Evolutionary conservation across 2,797 vertebrate genomes (phyloP).

Genomic region (Siniperca undulata): DNA sequence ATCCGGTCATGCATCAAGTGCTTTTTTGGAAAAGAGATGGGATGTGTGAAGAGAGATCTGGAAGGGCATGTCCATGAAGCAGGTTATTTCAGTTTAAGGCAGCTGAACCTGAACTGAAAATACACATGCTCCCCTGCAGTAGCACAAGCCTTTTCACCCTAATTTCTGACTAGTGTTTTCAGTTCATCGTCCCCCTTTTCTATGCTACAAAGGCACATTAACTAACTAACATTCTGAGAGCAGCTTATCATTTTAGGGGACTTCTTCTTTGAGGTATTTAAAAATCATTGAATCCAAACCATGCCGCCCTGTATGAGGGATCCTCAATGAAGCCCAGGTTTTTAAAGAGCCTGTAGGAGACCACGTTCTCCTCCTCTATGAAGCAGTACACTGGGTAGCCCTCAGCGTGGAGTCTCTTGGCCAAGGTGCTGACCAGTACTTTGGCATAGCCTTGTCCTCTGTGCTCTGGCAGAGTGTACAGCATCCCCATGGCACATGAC

Average conservation of each 20-base stretch:
- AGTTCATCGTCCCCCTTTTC: background rate
- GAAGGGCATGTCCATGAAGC: background rate
- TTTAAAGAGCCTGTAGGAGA: conserved; percentile 76
- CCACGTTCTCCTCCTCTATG: conserved; percentile 74
- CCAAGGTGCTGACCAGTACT: conserved; percentile 68
- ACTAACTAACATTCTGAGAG: background rate
- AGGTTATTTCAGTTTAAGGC: background rate
- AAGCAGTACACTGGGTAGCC: conserved; percentile 77
- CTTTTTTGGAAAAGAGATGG: conserved; percentile 32
- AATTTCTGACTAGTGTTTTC: background rate
- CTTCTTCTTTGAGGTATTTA: background rate
- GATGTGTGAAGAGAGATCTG: conserved; percentile 1
- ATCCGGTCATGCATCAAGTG: conserved; percentile 24
- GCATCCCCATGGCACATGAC: conserved; percentile 63
- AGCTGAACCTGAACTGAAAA: background rate
- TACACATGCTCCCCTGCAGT: background rate
- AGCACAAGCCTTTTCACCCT: background rate
- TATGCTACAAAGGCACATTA: background rate
- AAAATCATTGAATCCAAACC: conserved; percentile 49
- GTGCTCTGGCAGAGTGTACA: conserved; percentile 80
- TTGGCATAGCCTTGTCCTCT: conserved; percentile 80
- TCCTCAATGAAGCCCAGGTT: conserved; percentile 78
- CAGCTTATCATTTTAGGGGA: too few species aligned
- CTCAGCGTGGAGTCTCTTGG: conserved; percentile 64
- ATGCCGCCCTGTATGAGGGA: conserved; percentile 64